Percentiles rank a stretch among this genome's conserved stretches.
Conservation (phyloP, 2,113 vertebrate genomes). For the Leptocoma aspasia region DNA sequence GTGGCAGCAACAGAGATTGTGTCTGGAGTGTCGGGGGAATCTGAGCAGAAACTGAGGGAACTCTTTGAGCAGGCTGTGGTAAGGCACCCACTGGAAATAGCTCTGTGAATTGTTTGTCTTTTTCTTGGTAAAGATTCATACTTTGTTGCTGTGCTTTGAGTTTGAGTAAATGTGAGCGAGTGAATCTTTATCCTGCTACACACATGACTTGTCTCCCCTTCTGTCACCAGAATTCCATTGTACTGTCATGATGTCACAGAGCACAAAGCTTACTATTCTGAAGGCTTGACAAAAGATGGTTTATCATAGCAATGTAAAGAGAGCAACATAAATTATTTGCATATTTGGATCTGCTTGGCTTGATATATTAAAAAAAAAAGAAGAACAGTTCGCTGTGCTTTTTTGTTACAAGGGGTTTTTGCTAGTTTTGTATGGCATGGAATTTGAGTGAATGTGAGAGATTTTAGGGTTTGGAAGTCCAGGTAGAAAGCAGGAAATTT, state of each 20-base stretch:
- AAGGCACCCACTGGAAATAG: constrained; percentile 6
- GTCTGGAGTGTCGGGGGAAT: constrained; percentile 95
- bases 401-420: background rate
- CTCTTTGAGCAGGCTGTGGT: constrained; percentile 92
- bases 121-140: background rate
- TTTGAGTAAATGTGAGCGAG: background rate
- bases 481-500: background rate
- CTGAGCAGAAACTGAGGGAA: constrained; percentile 92
- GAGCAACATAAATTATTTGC: background rate
- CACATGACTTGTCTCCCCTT: background rate
- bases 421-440: background rate
- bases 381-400: background rate
- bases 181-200: background rate
- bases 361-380: background rate
- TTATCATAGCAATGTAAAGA: background rate
- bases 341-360: background rate
- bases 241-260: background rate
- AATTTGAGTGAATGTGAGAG: background rate
- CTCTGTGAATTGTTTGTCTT: background rate
- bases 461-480: background rate
- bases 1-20: constrained; percentile 95
- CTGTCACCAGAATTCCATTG: background rate
- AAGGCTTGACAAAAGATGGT: background rate
- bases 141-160: background rate
- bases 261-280: constrained; percentile 7